phyloP scores from a whole-genome alignment of 2,797 vertebrate species.

The Sciurus vulgaris region DNA sequence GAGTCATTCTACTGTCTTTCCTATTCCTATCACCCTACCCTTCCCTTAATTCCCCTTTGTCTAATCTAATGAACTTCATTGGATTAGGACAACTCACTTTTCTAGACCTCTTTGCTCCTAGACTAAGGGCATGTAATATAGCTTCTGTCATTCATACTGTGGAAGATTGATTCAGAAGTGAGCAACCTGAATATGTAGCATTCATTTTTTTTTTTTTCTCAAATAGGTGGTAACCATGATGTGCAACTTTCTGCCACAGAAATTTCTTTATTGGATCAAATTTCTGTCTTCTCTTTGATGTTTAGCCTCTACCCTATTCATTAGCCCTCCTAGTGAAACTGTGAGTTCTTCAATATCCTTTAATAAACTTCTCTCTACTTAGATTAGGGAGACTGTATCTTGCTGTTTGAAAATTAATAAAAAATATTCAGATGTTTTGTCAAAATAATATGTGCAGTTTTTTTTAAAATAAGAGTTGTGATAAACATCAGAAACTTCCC shows the following conservation, averaged over 20 bases:
- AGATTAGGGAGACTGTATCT: not conserved
- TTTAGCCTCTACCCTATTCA: not conserved
- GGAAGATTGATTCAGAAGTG: not conserved
- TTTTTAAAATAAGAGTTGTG: not conserved
- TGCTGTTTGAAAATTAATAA: not conserved
- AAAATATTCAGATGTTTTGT: not conserved
- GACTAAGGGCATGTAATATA: not conserved
- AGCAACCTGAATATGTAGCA: not conserved
- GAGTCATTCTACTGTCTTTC: no score
- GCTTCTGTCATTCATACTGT: not conserved
- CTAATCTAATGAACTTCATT: no score
- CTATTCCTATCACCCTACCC: no score
- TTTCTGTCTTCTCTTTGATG: not conserved
- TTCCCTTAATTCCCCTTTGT: no score
- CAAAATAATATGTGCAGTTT: not conserved
- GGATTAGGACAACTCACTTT: not conserved
- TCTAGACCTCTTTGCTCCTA: not conserved
- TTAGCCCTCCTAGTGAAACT: not conserved
- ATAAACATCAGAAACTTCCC: not conserved
- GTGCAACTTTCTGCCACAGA: not conserved
- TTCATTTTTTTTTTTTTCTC: not conserved
- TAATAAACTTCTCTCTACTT: not conserved
- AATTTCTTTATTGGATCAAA: not conserved
- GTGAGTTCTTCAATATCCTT: not conserved
- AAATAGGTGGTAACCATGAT: not conserved